Percentiles rank a stretch among this genome's conserved stretches.
Conservation (phyloP, 1,140 invertebrate species). For the Ceratitis capitata region DNA sequence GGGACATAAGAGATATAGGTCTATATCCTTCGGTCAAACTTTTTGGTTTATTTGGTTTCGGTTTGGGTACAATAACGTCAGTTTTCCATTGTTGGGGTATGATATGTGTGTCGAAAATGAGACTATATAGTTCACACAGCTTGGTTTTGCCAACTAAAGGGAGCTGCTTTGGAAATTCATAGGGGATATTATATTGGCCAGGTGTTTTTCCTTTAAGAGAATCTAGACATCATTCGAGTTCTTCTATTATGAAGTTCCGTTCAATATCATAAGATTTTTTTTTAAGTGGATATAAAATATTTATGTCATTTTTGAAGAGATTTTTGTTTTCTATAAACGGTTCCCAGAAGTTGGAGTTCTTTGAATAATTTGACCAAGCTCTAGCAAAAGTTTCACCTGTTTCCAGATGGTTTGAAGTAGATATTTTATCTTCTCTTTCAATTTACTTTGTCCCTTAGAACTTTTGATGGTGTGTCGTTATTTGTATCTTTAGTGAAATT, state of each 20-base stretch:
- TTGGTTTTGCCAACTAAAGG: too few species aligned
- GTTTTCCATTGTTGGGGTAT: neutral
- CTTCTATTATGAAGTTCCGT: too few species aligned
- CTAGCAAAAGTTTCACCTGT: neutral
- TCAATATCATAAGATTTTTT: too few species aligned
- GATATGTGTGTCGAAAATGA: too few species aligned
- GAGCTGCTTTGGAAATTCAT: too few species aligned
- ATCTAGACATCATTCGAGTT: too few species aligned
- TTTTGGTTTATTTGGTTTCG: neutral
- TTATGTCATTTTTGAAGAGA: too few species aligned
- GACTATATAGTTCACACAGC: neutral
- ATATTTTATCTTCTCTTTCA: neutral
- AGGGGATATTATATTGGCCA: too few species aligned
- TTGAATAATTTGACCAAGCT: neutral
- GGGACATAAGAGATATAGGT: slow-evolving; percentile 1
- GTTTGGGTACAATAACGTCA: neutral
- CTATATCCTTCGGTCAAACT: neutral
- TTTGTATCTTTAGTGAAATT: too few species aligned
- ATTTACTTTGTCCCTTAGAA: slow-evolving; percentile 3
- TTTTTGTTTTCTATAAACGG: too few species aligned
- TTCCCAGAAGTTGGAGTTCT: neutral
- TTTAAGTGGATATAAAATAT: too few species aligned
- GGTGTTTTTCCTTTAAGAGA: too few species aligned
- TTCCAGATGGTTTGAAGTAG: neutral
- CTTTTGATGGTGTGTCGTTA: neutral